Conservation (phyloP, 2,888 invertebrate genomes). For the Unio pictorum region DNA sequence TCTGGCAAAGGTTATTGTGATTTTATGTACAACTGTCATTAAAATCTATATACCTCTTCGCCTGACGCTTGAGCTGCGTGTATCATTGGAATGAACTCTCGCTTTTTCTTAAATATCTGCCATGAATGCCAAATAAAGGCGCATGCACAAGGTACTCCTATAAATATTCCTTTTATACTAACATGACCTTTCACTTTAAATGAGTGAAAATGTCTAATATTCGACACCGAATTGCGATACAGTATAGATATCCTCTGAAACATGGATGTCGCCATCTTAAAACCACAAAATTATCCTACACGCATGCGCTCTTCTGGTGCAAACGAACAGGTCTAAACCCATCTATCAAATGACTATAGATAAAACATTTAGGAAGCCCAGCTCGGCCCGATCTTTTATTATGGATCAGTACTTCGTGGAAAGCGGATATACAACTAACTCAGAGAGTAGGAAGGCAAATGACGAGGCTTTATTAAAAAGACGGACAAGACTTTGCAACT, state of each 20-base stretch:
- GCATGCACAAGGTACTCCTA: slow-evolving; percentile 30
- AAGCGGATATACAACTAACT: too few relatives aligned
- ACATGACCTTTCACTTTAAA: too few relatives aligned
- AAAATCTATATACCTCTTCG: slow-evolving; percentile 4
- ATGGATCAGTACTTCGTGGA: too few relatives aligned
- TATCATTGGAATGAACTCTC: slow-evolving; percentile 18
- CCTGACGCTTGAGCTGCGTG: slow-evolving; percentile 16
- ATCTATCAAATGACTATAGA: too few relatives aligned
- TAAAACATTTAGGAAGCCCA: too few relatives aligned
- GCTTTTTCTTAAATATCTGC: slow-evolving; percentile 13
- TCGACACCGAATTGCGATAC: slow-evolving; percentile 13
- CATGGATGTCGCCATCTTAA: slow-evolving; percentile 36
- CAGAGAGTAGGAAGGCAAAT: too few relatives aligned
- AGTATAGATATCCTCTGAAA: slow-evolving; percentile 13
- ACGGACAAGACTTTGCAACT: too few relatives aligned
- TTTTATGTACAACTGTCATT: too few relatives aligned
- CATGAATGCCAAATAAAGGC: slow-evolving; percentile 15
- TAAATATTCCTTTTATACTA: slow-evolving; percentile 4
- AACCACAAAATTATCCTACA: slow-evolving; percentile 20
- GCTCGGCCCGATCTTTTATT: too few relatives aligned
- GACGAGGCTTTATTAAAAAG: too few relatives aligned
- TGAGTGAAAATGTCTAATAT: slow-evolving; percentile 19
- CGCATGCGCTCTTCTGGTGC: slow-evolving; percentile 8
- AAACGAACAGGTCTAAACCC: not conserved
- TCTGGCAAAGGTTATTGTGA: too few relatives aligned